phyloP scores from a whole-genome alignment of 2,888 invertebrate genomes.

The Julus scanicus region DNA sequence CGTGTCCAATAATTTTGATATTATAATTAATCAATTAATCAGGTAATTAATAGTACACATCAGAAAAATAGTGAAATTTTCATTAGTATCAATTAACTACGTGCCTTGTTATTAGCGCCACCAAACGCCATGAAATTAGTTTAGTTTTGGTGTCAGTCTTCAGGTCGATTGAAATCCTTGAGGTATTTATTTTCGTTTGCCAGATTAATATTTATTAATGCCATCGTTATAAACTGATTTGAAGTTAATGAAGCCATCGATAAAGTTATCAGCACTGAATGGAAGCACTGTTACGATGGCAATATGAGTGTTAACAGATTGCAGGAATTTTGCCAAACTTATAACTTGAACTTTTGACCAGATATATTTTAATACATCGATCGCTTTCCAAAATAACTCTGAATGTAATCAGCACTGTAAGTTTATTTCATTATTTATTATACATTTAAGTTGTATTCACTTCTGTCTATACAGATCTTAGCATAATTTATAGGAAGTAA shows the following conservation, averaged over 20 bases:
- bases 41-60: background rate
- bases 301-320: background rate
- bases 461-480: background rate
- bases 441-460: background rate
- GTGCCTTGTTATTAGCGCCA: background rate
- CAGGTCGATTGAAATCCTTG: background rate
- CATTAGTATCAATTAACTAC: background rate
- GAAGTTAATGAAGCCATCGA: background rate
- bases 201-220: background rate
- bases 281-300: background rate
- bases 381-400: background rate
- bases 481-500: background rate
- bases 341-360: background rate
- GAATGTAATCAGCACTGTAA: background rate
- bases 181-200: background rate
- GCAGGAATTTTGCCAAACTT: background rate
- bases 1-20: background rate
- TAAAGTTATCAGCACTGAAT: conserved; percentile 1
- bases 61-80: background rate
- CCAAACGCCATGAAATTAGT: background rate
- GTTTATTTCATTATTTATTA: background rate
- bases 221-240: background rate
- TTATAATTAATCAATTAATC: background rate
- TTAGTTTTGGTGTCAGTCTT: no score
- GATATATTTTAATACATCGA: background rate